Base-by-base conservation (phyloP, 2,888 invertebrate species). In the Napeogenes sylphis region DNA sequence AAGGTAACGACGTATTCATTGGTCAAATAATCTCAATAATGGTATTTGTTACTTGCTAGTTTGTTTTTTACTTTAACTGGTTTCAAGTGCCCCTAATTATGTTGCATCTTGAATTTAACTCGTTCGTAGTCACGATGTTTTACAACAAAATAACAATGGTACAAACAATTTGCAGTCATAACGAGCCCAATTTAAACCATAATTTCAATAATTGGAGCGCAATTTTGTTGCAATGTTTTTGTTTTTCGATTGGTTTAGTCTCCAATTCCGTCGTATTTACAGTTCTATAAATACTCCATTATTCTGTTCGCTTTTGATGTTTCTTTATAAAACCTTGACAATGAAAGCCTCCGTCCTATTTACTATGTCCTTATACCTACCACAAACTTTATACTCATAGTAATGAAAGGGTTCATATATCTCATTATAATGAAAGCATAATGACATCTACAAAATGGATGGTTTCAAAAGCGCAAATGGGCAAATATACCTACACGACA, bases 151-250 rank as follows among this genome's bases (percentile, higher is more conserved):
- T 71, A 71, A 68, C 58, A 63, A 68, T 66, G 68, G 71, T 69
- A 63, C 70, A 64, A 72, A 72, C 67, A 68, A 70, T 70, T 70
- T 68, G 63, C 68, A 68, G 47, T 62, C 68, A 73, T 77, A 73
- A 75, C 75, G 71, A 74, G 56, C 56, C 61, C 73, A 76, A 77
- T 77, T 78, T 68, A 68, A 70, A 62, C 60, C 68, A 69, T 75
- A 76, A 79, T 79, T 76, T 73, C 21, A 67, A 75, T 78, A 75
- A 78, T 75, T 74, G 64, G 65, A 51, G 63, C 61, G 68, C 75
- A 73, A 77, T 75, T 77, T 75, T 58, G 71, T 72, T 70, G 55
- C 58, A 64, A 55, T 56, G 60, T 61, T 64, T 65, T 53, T 55
- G 57, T 59, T 51, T 61, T 55, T 58, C 42, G 8, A 56, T 55